Evolutionary conservation across 2,797 vertebrate species (phyloP).

Genomic region (Trichosurus vulpecula): DNA sequence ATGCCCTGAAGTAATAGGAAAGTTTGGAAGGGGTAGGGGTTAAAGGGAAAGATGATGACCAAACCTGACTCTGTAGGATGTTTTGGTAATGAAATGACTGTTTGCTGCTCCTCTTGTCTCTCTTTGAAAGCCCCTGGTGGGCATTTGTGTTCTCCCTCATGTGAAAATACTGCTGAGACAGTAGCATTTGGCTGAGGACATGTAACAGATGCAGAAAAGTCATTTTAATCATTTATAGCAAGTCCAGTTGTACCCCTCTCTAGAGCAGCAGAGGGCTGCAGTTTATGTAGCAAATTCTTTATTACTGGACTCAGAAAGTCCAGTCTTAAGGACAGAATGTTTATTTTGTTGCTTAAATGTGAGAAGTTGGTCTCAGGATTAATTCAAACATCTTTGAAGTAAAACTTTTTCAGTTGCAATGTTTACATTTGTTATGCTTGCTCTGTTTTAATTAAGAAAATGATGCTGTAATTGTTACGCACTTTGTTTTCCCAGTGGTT

Average conservation of each 20-base stretch:
- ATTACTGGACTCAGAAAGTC: not conserved
- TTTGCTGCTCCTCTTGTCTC: not conserved
- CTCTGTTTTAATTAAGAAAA: too few species aligned
- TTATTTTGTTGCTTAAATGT: fast-evolving
- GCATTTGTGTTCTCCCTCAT: not conserved
- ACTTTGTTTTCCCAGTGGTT: not conserved
- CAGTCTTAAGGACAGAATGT: too few species aligned
- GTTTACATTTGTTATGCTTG: fast-evolving
- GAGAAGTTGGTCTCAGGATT: not conserved
- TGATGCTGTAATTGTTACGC: fast-evolving
- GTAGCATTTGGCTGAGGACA: not conserved
- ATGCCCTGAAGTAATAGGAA: not conserved
- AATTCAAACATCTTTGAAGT: not conserved
- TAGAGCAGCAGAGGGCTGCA: not conserved
- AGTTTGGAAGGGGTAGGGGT: not conserved
- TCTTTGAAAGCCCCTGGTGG: not conserved
- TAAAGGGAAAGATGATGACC: not conserved
- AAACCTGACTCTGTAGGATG: not conserved
- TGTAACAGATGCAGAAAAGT: not conserved
- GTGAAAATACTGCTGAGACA: not conserved
- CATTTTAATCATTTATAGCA: not conserved
- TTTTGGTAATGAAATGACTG: not conserved
- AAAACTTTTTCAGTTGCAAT: not conserved
- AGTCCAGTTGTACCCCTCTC: not conserved
- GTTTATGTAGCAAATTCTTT: not conserved